Percentiles rank a stretch among this genome's conserved stretches.
These are phyloP conservation scores for Anser cygnoides DNA, from an alignment of 2,113 vertebrate species.

Conservation along the genomic window DNA sequence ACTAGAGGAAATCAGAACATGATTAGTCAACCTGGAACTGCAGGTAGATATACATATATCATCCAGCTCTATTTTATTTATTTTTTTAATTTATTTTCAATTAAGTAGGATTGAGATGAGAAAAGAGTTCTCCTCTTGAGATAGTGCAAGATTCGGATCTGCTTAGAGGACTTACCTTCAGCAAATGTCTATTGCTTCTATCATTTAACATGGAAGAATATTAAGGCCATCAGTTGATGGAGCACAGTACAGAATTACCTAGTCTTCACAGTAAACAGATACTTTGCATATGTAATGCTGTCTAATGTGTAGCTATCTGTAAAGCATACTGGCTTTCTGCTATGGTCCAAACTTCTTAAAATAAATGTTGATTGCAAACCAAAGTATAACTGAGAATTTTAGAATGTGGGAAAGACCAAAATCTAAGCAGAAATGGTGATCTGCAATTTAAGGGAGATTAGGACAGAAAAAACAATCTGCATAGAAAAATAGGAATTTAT, in stretches of 20 bases:
- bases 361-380: slow-evolving; percentile 28
- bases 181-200: neutral
- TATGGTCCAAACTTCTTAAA: slow-evolving; percentile 37
- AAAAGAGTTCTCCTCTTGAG: neutral
- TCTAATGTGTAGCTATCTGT: neutral
- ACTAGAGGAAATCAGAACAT: neutral
- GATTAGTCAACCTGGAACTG: neutral
- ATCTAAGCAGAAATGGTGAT: slow-evolving; percentile 5
- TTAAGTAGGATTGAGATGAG: neutral
- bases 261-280: neutral
- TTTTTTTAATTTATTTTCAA: neutral
- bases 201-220: neutral
- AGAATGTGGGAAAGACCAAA: slow-evolving; percentile 1
- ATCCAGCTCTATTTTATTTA: neutral
- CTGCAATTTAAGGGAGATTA: neutral
- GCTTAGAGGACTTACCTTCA: neutral
- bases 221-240: neutral
- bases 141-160: neutral
- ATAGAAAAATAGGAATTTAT: neutral
- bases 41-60: neutral
- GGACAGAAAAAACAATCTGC: neutral
- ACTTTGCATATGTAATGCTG: neutral
- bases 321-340: neutral
- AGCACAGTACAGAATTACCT: neutral
- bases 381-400: slow-evolving; percentile 33